A percentile compares a stretch with the other conserved stretches of the same genome.
These are phyloP conservation scores for Gryon sp. DNA, from an alignment of 1,140 invertebrate species.

Conservation along the genomic window DNA sequence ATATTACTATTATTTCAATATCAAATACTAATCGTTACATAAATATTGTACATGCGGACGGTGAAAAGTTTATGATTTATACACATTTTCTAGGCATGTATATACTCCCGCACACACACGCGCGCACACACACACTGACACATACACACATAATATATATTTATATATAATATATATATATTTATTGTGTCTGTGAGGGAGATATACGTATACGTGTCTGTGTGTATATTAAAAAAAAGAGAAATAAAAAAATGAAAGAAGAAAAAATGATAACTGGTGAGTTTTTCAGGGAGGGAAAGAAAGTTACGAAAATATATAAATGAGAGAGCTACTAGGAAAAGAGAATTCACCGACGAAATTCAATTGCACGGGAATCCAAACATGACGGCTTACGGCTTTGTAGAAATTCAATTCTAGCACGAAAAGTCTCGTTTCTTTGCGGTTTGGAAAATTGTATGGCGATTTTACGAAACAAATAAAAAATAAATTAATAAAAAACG, in stretches of 20 bases:
- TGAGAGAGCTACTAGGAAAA: conserved; percentile 66
- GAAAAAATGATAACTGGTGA: conserved; percentile 62
- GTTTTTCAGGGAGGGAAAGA: conserved; percentile 69
- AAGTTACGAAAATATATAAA: conserved; percentile 67
- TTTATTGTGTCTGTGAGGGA: conserved; percentile 65
- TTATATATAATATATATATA: conserved; percentile 64
- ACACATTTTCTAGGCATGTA: conserved; percentile 78
- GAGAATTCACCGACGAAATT: conserved; percentile 76
- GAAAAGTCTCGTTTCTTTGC: conserved; percentile 64
- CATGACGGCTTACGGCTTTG: conserved; percentile 69
- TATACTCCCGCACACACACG: conserved; percentile 68
- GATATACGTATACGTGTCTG: conserved; percentile 63
- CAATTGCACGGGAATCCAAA: conserved; percentile 70
- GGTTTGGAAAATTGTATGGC: conserved; percentile 63
- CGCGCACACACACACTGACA: conserved; percentile 62
- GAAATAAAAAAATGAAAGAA: conserved; percentile 1
- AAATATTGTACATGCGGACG: conserved; percentile 75
- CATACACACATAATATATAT: conserved; percentile 65
- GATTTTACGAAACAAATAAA: conserved; percentile 50
- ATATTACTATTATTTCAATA: conserved; percentile 67
- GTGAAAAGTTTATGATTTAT: conserved; percentile 77
- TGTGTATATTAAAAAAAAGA: conserved; percentile 66
- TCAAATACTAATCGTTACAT: conserved; percentile 70
- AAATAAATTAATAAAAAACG: conserved; percentile 35
- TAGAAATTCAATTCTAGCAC: conserved; percentile 63